Evolutionary conservation across 1,140 invertebrate genomes (phyloP), one percentile per base, ranked within the genome.

Genomic region (Druon quercuslanigerum): DNA sequence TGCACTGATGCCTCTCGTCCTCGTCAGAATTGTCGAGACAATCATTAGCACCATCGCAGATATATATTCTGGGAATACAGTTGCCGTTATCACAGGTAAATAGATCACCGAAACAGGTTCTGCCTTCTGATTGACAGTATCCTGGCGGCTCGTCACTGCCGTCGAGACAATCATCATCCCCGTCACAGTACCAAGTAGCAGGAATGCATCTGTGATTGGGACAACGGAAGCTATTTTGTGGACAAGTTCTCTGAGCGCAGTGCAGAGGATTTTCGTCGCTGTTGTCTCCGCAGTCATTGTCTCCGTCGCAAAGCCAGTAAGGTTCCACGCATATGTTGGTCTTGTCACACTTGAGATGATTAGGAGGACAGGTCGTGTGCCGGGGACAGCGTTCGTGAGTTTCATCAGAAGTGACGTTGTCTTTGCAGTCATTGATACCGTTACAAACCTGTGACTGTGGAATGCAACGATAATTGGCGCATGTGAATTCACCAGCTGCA

Each of bases 81-180:
- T 98, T 98, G 8, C 98, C 98, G 90, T 99, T 99, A 84, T 97
- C 96, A 86, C 98, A 99, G 0, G 97, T 98, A 86, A 99, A 99
- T 0, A 98, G 91, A 89, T 98, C 97, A 0, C 97, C 96, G 82
- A 98, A 98, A 87, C 98, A 99, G 1, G 97, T 98, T 81, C 97
- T 93, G n/a, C 97, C 97, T 88, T 98, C 97, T 16, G 96, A 96
- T 84, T 97, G 96, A 86, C 97, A 98, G 87, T 98, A 98, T 84
- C 96, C 96, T 83, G 96, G 95, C 1, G 96, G 96, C 90, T 98
- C 97, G 85, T 98, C 97, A 9, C 95, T 95, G 0, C 95, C 95
- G 88, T 98, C 97, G 1, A 96, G 95, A 86, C 97, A 98, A 87
- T 98, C 96, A 81, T 97, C 95, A 87, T 97, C 96, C 0, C 96